Evolutionary conservation across 1,140 invertebrate genomes (phyloP).

Genomic region (Drosophila pallidifrons): DNA sequence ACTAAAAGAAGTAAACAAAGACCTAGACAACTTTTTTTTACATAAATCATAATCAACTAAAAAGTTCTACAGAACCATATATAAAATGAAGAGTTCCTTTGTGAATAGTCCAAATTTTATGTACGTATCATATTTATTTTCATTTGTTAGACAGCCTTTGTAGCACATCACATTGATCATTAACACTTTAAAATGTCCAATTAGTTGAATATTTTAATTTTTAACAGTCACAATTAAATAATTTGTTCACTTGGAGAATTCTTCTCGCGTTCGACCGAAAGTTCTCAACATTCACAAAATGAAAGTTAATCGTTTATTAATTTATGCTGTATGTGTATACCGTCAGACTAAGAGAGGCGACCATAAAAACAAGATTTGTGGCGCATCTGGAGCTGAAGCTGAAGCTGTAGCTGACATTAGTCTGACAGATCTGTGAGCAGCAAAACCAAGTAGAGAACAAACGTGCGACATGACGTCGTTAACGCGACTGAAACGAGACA

Average conservation of each 20-base stretch:
- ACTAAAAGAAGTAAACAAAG: constrained; percentile 1
- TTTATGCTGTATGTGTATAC: background rate
- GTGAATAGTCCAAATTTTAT: background rate
- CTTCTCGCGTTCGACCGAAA: constrained; percentile 26
- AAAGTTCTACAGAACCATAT: too few species aligned
- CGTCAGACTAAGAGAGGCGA: constrained; percentile 44
- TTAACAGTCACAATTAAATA: background rate
- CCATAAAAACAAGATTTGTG: constrained; percentile 22
- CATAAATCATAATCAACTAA: too few species aligned
- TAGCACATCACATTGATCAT: constrained; percentile 10
- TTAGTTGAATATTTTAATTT: background rate
- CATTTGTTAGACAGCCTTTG: constrained; percentile 1
- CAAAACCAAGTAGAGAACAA: constrained; percentile 47
- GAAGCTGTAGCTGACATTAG: constrained; percentile 15
- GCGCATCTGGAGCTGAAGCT: constrained; percentile 17
- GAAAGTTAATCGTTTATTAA: constrained; percentile 43
- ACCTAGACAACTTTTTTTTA: background rate
- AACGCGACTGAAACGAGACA: constrained; percentile 79
- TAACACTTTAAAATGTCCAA: background rate
- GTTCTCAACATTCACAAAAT: constrained; percentile 36
- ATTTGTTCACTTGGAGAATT: constrained; percentile 5
- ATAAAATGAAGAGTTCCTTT: too few species aligned
- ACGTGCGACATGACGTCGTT: constrained; percentile 83
- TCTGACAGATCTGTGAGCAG: constrained; percentile 34
- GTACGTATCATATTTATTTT: background rate